Evolutionary conservation across 2,113 vertebrate genomes (phyloP), one percentile per base, ranked within the genome.

Genomic region (Oreochromis niloticus): DNA sequence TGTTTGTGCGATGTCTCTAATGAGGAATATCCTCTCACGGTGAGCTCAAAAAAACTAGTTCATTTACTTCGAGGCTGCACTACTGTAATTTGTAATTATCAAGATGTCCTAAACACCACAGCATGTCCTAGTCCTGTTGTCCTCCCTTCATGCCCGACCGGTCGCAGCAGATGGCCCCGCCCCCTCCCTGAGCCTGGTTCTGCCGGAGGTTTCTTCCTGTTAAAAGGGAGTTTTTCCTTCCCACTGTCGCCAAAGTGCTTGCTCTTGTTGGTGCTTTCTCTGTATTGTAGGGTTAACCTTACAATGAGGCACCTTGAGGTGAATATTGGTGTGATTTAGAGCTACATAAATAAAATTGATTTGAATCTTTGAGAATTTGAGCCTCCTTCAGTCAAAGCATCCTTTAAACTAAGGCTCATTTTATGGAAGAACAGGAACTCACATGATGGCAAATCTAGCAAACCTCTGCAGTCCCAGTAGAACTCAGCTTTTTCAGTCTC

Each of bases 121-220:
- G 61, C 61, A 12, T 36, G 32, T 66, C 32, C 59, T 0, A 19
- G 32, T 63, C 17, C 59, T 0, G 32, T 63, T 36, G 59, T 66
- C 61, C 61, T 66, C 59, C 17, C 59, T 63, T 36, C 59, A 36
- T 66, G 6, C 0, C 59, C 59, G n/a, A 36, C 0, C 0, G 36
- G 9, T 9, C 8, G 0, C 59, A n/a, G 16, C 32, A 63, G 59
- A 19, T 36, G 59, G 17, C 32, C 5, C 59, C 32, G 9, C 16
- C 30, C 30, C 59, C 30, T 63, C 6, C 59, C 59, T 36, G 17
- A 63, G 16, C 17, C 32, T 4, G 59, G 2, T 36, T 11, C 9
- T 63, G 59, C 4, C 0, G 1, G 17, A 63, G 6, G 9, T 19
- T 63, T 63, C 59, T 63, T 63, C 59, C 59, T 34, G 59, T 34